Evolutionary conservation across 2,113 vertebrate genomes (phyloP), one percentile per base, ranked within the genome.

Genomic region (Eleginops maclovinus): DNA sequence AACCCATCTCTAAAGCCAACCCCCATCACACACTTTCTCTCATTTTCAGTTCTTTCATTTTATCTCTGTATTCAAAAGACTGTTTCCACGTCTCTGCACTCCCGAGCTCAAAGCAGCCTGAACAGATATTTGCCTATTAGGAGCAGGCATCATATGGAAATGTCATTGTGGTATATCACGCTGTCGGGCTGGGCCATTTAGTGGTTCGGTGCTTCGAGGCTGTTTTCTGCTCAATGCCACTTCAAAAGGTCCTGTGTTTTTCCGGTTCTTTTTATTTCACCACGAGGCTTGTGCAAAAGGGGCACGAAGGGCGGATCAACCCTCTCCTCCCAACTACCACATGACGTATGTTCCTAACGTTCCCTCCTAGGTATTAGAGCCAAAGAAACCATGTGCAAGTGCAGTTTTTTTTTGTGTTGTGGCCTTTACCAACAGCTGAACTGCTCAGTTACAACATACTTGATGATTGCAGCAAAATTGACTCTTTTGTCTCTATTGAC

Each of bases 201-300:
- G 74, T 61, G 65, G 75, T 62, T 80, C 26, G 0, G 72, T 70
- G 89, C 86, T 83, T 78, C 26, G 62, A 85, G 86, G 80, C 75
- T 80, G 75, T 53, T 24, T 86, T 86, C 79, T 54, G 71, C 71
- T 76, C 73, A 9, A 1, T 19, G 11, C 81, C 79, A 87, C 88
- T 87, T 93, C 88, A 91, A 91, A 82, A 90, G 83, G 81, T 88
- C 75, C 40, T 3, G 65, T 60, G 63, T 67, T 75, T 53, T 36
- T 60, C 49, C 15, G 49, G 21, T 75, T 77, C 50, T 3, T 58
- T 85, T 83, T 65, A 65, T 75, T 85, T 71, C 28, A 87, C 82
- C 89, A 86, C 74, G 68, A 67, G 77, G 62, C 77, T 55, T 50
- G 72, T 73, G 79, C 76, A 79, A 67, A 74, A 46, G 72, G 77